A percentile compares a stretch with the other conserved stretches of the same genome.
These are phyloP conservation scores for Sebastes minor DNA, from an alignment of 2,797 vertebrate species.

Conservation along the genomic window DNA sequence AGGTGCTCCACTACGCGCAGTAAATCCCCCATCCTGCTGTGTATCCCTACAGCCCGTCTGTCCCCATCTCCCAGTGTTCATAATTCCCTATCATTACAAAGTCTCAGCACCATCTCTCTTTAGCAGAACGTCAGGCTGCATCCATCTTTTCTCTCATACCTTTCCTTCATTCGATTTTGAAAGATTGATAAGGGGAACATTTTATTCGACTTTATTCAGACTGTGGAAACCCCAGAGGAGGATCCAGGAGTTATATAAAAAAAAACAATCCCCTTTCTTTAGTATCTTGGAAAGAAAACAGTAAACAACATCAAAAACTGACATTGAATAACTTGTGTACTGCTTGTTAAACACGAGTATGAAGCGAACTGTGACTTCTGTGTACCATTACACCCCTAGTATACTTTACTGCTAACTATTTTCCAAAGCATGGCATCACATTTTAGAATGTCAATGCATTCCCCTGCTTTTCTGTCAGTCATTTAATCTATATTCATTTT, in stretches of 20 bases:
- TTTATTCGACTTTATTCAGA: constrained; percentile 24
- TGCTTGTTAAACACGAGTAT: not conserved
- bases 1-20: constrained; percentile 53
- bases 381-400: not conserved
- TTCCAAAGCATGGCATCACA: not conserved
- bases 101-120: constrained; percentile 16
- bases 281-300: not conserved
- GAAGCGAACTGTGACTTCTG: not conserved
- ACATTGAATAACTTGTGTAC: not conserved
- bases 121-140: not conserved
- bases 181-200: not conserved
- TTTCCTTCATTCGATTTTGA: constrained; percentile 8
- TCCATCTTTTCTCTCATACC: not conserved
- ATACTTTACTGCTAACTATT: not conserved
- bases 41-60: constrained; percentile 38
- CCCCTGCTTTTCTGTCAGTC: not conserved
- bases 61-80: constrained; percentile 35
- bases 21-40: constrained; percentile 54
- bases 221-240: not conserved
- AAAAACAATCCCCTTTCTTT: not conserved
- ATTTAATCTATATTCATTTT: not conserved
- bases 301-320: not conserved
- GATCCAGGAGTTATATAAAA: not conserved
- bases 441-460: not conserved
- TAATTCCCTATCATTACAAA: constrained; percentile 30